These are phyloP conservation scores for Tarsius wallacei DNA, from an alignment of 2,797 vertebrate species.

Conservation along the genomic window DNA sequence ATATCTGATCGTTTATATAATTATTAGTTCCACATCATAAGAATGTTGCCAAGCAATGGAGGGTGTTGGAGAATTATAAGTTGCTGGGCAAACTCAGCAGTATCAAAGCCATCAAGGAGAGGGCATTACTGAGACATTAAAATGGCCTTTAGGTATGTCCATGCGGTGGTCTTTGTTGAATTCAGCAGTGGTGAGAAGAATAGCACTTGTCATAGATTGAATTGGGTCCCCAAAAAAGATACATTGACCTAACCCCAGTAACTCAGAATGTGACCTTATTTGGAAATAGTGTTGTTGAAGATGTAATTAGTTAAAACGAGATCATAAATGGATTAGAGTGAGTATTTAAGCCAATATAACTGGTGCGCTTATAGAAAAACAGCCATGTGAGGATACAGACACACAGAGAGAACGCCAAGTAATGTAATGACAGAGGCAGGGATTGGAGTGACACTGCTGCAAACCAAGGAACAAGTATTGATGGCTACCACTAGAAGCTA, in stretches of 20 bases:
- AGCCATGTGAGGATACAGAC: not conserved
- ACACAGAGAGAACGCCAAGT: not conserved
- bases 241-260: not conserved
- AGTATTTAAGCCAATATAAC: not conserved
- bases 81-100: not conserved
- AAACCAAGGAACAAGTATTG: accelerated
- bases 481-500: not conserved
- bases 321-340: not conserved
- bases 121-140: not conserved
- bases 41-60: not conserved
- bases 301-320: not conserved
- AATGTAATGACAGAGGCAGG: not conserved
- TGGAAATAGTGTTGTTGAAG: not conserved
- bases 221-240: not conserved
- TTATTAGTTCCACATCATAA: not conserved
- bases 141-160: not conserved
- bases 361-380: not conserved
- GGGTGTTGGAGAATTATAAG: not conserved
- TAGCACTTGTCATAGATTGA: not conserved
- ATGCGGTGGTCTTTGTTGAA: not conserved
- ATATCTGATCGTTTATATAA: not conserved
- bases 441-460: accelerated
- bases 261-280: not conserved
- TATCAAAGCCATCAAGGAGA: not conserved
- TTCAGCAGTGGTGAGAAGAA: not conserved